Evolutionary conservation across 2,113 vertebrate genomes (phyloP), one percentile per base, ranked within the genome.

Genomic region (Percina caprodes): DNA sequence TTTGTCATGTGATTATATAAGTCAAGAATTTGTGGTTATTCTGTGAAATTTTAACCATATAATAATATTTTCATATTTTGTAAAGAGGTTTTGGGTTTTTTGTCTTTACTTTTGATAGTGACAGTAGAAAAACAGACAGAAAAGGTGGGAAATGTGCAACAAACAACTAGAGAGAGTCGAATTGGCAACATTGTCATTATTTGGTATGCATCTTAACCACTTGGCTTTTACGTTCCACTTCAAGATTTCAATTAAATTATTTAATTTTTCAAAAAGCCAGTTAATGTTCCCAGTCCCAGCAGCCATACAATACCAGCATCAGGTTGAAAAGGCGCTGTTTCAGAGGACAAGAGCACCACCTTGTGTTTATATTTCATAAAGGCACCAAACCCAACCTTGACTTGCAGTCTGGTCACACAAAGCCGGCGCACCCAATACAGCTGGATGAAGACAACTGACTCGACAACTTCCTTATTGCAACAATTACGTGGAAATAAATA

Each of bases 291-390:
- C 21, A 46, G 21, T 16, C 18, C 54, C 15, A 21, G 0, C 45
- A 16, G 42, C 26, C 7, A 48, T 11, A 2, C 15, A 55, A 21
- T 0, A 2, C 6, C 26, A 74, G 73, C n/a, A 42, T 63, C 26
- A 51, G 42, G 61, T 55, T 67, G 60, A 23, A 11, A 23, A 13
- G 6, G 23, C 26, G 35, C 69, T 84, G 56, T 91, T 90, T 19
- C 73, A 82, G 90, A 87, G 84, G 82, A 85, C 87, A 91, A 92
- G 79, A 93, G 88, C 90, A 83, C 93, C 93, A 93, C 92, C 93
- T 88, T 85, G 91, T 93, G 94, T 88, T 89, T 26, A 62, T 81
- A 81, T 83, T 79, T 78, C 23, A 88, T 72, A 81, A 56, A 60
- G 59, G 42, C 81, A 83, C 5, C 23, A 14, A 6, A 18, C 24